These are phyloP conservation scores for Chelonia mydas DNA, from an alignment of 2,797 vertebrate genomes.

Conservation along the genomic window DNA sequence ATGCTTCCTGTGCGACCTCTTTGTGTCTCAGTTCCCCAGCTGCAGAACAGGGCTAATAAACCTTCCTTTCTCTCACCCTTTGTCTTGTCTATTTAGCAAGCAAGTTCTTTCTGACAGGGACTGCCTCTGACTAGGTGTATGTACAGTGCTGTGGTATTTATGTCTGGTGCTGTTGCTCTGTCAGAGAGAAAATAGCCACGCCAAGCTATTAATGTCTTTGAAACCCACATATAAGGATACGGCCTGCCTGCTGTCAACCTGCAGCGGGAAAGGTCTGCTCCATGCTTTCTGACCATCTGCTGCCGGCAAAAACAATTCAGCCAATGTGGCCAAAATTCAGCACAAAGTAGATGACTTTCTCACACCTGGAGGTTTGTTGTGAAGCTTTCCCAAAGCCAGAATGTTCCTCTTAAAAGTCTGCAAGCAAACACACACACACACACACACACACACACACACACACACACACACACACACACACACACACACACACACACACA, in stretches of 20 bases:
- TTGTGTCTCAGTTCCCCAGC: neutral
- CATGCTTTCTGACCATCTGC: neutral
- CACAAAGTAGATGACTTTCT: rapidly evolving
- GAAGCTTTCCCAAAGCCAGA: neutral
- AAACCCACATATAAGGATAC: neutral
- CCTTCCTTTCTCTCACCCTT: neutral
- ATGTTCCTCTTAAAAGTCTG: neutral
- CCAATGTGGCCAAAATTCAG: neutral
- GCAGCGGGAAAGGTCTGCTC: neutral
- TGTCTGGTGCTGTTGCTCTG: rapidly evolving
- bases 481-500: neutral
- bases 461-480: neutral
- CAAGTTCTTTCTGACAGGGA: neutral
- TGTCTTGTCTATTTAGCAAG: neutral
- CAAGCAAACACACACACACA: neutral
- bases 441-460: no score
- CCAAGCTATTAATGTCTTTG: neutral
- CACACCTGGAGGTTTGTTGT: neutral
- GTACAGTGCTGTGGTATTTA: neutral
- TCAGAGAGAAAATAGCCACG: rapidly evolving
- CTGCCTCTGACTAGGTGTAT: neutral
- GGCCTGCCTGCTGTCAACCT: neutral
- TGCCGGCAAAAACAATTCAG: rapidly evolving
- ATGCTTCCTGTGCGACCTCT: neutral
- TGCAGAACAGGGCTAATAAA: neutral